Conservation (phyloP, 2,797 vertebrate genomes). For the Eutrigla gurnardus region DNA sequence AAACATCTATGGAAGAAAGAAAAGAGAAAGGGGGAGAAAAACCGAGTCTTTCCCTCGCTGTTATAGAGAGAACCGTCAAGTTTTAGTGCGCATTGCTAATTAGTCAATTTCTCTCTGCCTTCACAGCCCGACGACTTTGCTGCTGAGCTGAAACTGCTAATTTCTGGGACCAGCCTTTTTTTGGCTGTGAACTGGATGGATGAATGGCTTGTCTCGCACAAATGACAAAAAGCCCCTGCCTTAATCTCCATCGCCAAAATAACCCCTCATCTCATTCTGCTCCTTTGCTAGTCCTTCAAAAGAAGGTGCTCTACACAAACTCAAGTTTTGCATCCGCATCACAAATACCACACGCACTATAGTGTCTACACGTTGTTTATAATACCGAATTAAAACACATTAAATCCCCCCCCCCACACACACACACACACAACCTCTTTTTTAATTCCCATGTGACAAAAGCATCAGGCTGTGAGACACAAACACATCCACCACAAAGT, state of each 20-base stretch:
- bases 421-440: too few relatives aligned
- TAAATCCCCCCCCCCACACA: not conserved
- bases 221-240: constrained; percentile 99
- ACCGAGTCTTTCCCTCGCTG: constrained; percentile 94
- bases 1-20: constrained; percentile 99
- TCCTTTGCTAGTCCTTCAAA: constrained; percentile 90
- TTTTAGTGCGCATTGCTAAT: constrained; percentile 99
- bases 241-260: constrained; percentile 98
- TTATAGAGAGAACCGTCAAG: constrained; percentile 99
- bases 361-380: constrained; percentile 34
- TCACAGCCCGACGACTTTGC: constrained; percentile 99
- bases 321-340: constrained; percentile 81
- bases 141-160: constrained; percentile 99
- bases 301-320: constrained; percentile 91
- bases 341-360: constrained; percentile 45
- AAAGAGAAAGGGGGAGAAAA: constrained; percentile 92
- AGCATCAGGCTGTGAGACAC: constrained; percentile 18
- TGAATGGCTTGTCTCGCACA: constrained; percentile 99
- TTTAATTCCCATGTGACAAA: constrained; percentile 25
- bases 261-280: constrained; percentile 97
- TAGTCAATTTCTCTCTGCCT: constrained; percentile 99
- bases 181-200: constrained; percentile 99
- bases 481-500: constrained; percentile 33
- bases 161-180: constrained; percentile 99
- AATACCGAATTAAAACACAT: constrained; percentile 36